Percentiles rank a stretch among this genome's conserved stretches.
These are phyloP conservation scores for Mesochorus sp. DNA, from an alignment of 2,888 invertebrate species.

Conservation along the genomic window DNA sequence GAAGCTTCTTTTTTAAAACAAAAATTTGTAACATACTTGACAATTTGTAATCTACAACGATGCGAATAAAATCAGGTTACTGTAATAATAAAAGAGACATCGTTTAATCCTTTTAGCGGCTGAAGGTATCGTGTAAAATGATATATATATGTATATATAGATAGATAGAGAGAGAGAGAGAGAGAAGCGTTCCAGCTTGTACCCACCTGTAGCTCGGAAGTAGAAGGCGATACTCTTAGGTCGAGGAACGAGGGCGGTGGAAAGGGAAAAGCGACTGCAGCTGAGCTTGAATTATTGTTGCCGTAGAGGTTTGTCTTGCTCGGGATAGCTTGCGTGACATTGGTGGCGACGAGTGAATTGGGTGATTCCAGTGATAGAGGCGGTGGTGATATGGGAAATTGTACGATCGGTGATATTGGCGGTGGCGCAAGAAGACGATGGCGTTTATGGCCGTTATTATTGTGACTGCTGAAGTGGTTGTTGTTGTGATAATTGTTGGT, in stretches of 20 bases:
- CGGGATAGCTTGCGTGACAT: conserved; percentile 49
- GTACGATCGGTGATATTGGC: conserved; percentile 79
- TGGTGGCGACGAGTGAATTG: conserved; percentile 79
- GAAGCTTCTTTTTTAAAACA: no score
- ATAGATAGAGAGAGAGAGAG: conserved; percentile 47
- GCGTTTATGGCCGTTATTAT: conserved; percentile 47
- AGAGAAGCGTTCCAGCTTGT: conserved; percentile 45
- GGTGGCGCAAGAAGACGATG: conserved; percentile 82
- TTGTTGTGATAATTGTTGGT: conserved; percentile 67
- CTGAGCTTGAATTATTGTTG: conserved; percentile 63
- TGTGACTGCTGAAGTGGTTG: conserved; percentile 44
- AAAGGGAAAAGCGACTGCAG: conserved; percentile 77
- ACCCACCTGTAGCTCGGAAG: conserved; percentile 80
- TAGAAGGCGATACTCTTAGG: conserved; percentile 78
- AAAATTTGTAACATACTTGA: no score
- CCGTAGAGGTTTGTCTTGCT: conserved; percentile 49
- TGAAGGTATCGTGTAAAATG: conserved; percentile 45
- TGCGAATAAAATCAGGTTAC: no score
- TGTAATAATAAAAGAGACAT: no score
- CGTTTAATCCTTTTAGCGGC: background rate
- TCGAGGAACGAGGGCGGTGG: conserved; percentile 79
- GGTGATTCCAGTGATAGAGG: conserved; percentile 85
- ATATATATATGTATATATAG: conserved; percentile 54
- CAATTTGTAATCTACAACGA: no score
- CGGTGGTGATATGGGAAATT: conserved; percentile 83